Base-by-base conservation (phyloP, 2,797 vertebrate genomes). In the Muscicapa striata region DNA sequence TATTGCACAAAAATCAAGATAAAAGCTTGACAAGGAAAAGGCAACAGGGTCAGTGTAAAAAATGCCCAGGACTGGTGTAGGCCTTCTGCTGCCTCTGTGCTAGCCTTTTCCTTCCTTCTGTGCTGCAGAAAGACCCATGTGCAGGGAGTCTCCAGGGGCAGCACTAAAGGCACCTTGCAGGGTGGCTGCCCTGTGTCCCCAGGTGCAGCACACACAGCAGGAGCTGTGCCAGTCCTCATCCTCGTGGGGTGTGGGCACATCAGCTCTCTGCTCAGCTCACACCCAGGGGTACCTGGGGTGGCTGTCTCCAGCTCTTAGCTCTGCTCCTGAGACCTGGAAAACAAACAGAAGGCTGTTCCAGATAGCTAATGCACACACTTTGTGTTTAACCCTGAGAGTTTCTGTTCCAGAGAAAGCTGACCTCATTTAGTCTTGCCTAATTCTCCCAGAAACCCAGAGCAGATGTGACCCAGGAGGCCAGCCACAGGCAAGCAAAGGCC, bases 1-100 rank as follows among this genome's bases (percentile, higher is more conserved):
- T 94, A 92, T 89, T 90, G 90, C 89, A 75, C 62, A 86, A 84
- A 95, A 93, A 70, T 66, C 15, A 62, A 86, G 79, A 96, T 88
- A 93, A 90, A 81, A 11, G 1, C 55, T 84, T 26, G 17, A 45
- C n/a, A 84, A 93, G 36, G 45, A 48, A 59, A 78, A 88, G 9
- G n/a, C 62, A 74, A 75, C 20, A 62, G 22, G 2, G 17, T 11
- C 30, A 46, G 51, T 34, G 34, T 61, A 6, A 91, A 72, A 84
- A 90, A 77, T 49, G 34, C 15, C 30, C 38, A 19, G 22, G 27
- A 62, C 11, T 29, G 18, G 26, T 38, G 48, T 21, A 26, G 32
- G n/a, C n/a, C 10, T 48, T 27, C 34, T 63, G 49, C 46, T 76
- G 27, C 36, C 48, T 43, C 0, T 12, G 12, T 63, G 17, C 19